Conservation (phyloP, 1,140 invertebrate genomes). For the Calliphora vicina region DNA sequence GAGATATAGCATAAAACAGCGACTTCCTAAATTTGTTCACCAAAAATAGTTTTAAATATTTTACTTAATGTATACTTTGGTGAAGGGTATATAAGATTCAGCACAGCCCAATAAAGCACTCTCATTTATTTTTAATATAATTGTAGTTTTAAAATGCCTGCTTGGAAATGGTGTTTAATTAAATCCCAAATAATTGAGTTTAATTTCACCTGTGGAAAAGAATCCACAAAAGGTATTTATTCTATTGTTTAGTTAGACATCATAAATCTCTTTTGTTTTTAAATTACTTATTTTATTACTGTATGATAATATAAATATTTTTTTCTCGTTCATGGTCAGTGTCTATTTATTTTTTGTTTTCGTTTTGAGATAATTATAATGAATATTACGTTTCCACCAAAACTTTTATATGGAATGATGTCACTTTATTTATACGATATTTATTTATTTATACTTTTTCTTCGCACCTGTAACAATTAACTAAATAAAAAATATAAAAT, state of each 20-base stretch:
- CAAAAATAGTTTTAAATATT: no score
- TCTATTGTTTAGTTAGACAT: background rate
- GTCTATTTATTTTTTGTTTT: background rate
- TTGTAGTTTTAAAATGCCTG: no score
- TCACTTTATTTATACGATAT: background rate
- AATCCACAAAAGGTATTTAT: no score
- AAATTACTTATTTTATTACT: background rate
- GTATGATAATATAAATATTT: background rate
- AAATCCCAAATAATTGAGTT: background rate
- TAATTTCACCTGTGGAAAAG: no score
- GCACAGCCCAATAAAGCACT: no score
- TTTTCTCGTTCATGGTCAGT: background rate
- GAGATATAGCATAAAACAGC: no score
- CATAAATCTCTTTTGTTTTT: background rate
- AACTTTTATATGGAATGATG: background rate
- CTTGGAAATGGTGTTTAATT: background rate
- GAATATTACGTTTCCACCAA: background rate
- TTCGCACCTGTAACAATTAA: slow-evolving; percentile 31
- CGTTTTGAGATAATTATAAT: background rate
- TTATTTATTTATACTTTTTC: background rate
- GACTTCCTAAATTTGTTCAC: no score
- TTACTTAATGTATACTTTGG: no score
- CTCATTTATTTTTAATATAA: no score
- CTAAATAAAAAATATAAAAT: slow-evolving; percentile 4
- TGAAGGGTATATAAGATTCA: no score